These are phyloP conservation scores for Acanthiza pusilla DNA, from an alignment of 2,797 vertebrate species.

Conservation along the genomic window DNA sequence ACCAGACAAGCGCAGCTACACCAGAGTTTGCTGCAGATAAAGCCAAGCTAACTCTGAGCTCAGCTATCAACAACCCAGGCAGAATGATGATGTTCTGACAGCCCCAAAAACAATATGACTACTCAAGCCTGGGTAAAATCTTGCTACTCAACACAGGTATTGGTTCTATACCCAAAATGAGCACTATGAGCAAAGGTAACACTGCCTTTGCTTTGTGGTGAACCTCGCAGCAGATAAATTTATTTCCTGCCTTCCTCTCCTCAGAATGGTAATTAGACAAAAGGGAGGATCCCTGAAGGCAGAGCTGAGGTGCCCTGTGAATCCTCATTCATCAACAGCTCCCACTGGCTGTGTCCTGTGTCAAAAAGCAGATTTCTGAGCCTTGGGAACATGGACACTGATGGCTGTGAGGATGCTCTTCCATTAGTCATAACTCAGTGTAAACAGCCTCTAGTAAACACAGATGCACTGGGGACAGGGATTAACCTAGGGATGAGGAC, in stretches of 20 bases:
- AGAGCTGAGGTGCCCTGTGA: not conserved
- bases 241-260: not conserved
- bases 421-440: not conserved
- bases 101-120: not conserved
- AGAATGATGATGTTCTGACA: not conserved
- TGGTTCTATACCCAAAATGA: not conserved
- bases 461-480: conserved; percentile 3
- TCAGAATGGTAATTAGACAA: not conserved
- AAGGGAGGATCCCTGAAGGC: not conserved
- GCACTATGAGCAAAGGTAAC: not conserved
- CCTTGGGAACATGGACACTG: not conserved
- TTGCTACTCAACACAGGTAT: not conserved
- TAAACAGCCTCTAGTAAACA: conserved; percentile 33
- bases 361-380: conserved; percentile 42
- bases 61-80: not conserved
- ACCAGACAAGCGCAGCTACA: not conserved
- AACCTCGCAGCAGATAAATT: not conserved
- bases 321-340: conserved; percentile 20
- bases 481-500: conserved; percentile 25
- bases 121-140: not conserved
- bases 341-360: not conserved
- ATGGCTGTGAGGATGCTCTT: not conserved
- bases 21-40: not conserved
- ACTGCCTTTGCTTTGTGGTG: not conserved
- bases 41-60: not conserved